A percentile compares a stretch with the other conserved stretches of the same genome.
phyloP scores from a whole-genome alignment of 2,888 invertebrate genomes.

The Pecten maximus region DNA sequence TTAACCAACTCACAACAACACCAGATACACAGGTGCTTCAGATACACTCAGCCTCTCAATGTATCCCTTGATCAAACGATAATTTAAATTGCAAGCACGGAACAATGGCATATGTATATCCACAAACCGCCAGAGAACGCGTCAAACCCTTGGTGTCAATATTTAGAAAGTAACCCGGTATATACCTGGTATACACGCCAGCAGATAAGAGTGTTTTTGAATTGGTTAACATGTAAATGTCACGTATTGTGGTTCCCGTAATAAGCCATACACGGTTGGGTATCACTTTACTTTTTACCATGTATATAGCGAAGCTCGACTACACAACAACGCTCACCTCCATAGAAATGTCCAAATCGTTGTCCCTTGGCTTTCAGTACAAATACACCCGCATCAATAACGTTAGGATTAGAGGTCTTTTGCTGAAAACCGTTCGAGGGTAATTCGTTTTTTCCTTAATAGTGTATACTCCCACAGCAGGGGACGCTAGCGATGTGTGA shows the following conservation, averaged over 20 bases:
- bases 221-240: slow-evolving; percentile 19
- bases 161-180: slow-evolving; percentile 24
- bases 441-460: neutral
- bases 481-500: neutral
- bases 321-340: neutral
- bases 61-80: neutral
- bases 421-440: slow-evolving; percentile 4
- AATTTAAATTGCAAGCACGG: neutral
- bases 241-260: neutral
- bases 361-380: slow-evolving; percentile 4
- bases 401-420: neutral
- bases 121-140: neutral
- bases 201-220: slow-evolving; percentile 20
- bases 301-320: slow-evolving; percentile 18
- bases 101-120: neutral
- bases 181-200: neutral
- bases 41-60: neutral
- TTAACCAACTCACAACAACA: neutral
- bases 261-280: neutral
- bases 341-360: neutral
- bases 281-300: slow-evolving; percentile 4
- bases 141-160: neutral
- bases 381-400: slow-evolving; percentile 4
- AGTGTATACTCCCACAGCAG: neutral
- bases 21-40: neutral